Evolutionary conservation across 2,797 vertebrate genomes (phyloP).

Genomic region (Pristis pectinata): DNA sequence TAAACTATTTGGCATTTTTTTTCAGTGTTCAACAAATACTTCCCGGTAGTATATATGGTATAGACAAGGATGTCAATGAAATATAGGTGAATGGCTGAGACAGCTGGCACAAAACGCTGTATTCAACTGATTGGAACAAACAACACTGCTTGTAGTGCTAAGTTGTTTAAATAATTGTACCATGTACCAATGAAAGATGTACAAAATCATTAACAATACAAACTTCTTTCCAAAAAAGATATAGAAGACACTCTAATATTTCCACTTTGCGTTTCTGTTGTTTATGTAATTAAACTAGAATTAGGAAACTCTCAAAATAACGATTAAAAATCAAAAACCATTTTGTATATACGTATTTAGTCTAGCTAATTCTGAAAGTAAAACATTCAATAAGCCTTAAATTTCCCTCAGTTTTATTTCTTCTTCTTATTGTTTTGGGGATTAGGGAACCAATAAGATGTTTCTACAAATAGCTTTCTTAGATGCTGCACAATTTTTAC

Average conservation of each 20-base stretch:
- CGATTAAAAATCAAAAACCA: neutral
- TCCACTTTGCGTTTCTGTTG: neutral
- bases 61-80: neutral
- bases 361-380: neutral
- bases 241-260: neutral
- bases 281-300: neutral
- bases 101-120: neutral
- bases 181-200: neutral
- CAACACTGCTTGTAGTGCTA: neutral
- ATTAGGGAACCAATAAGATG: neutral
- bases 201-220: constrained; percentile 19
- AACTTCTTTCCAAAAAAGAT: constrained; percentile 22
- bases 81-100: neutral
- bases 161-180: constrained; percentile 18
- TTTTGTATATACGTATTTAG: neutral
- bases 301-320: neutral
- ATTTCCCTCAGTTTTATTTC: neutral
- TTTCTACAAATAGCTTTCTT: neutral
- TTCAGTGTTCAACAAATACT: neutral
- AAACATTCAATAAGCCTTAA: neutral
- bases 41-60: neutral
- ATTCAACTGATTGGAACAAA: neutral
- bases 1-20: neutral
- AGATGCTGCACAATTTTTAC: neutral
- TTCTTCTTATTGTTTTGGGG: neutral